Evolutionary conservation across 2,797 vertebrate genomes (phyloP).

Genomic region (Dromococcyx pavoninus): DNA sequence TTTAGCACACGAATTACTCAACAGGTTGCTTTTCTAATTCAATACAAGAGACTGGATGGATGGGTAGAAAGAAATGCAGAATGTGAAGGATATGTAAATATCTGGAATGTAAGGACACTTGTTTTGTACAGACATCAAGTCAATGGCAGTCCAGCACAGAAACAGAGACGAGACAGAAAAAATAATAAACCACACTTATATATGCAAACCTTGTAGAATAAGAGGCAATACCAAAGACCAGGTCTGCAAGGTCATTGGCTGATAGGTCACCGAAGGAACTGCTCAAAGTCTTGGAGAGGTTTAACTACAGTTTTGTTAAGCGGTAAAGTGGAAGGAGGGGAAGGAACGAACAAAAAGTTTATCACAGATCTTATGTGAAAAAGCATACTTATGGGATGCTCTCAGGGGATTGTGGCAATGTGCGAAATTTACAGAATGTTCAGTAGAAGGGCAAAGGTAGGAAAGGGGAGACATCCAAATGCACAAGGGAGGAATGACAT

Average conservation of each 20-base stretch:
- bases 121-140: neutral
- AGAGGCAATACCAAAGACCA: neutral
- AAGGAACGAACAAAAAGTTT: neutral
- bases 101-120: neutral
- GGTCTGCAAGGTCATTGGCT: neutral
- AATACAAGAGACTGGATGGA: neutral
- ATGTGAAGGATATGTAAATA: neutral
- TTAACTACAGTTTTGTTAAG: neutral
- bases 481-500: neutral
- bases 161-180: neutral
- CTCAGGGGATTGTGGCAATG: neutral
- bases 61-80: neutral
- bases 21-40: neutral
- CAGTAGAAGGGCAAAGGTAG: neutral
- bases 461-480: neutral
- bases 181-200: neutral
- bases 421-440: neutral
- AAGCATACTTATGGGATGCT: neutral
- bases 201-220: neutral
- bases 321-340: neutral
- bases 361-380: accelerated
- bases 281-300: neutral
- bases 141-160: neutral
- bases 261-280: neutral
- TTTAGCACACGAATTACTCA: neutral